Base-by-base conservation (phyloP, 2,113 vertebrate genomes). In the Calonectris borealis region DNA sequence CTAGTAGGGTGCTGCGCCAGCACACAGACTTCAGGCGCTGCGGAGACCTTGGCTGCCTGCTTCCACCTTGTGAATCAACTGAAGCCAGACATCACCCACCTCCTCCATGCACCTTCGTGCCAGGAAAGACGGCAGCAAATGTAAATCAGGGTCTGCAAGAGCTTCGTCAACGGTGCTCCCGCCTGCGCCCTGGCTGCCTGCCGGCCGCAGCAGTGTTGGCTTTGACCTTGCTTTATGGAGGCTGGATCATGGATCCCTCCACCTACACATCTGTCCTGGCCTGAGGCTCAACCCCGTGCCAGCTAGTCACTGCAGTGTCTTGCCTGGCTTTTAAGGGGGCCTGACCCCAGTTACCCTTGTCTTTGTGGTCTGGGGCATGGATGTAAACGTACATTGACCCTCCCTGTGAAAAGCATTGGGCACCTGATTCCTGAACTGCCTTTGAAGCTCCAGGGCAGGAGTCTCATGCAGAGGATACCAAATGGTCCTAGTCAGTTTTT, bases 91-190 rank as follows among this genome's bases (percentile, higher is more conserved):
- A 51, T 51, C 40, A 64, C n/a, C 19, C 38, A 52, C 44, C 27
- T 51, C 25, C 48, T 72, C 46, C 2, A 0, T 31, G 24, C 34
- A 51, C 61, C 32, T 93, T 25, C 32, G n/a, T 55, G 64, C 68
- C 71, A 94, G 70, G 25, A 85, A 72, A 77, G 58, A 54, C 46
- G 94, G 34, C 87, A 69, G 66, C 20, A 81, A 78, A 21, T 22
- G 27, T 65, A 77, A 75, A 83, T 73, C 36, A 22, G 44, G 7
- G 40, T 77, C 46, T 70, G 29, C 16, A 46, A 84, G 57, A 88
- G 27, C 29, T 77, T 83, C 0, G 1, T 40, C 69, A 77, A 2
- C 0, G 1, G 55, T 61, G 44, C 16, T 86, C 26, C 73, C 2
- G 5, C 44, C 44, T 68, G n/a, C 2, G 3, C 29, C 38, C 22